These are phyloP conservation scores for Micromesistius poutassou DNA, from an alignment of 2,797 vertebrate genomes.

Conservation along the genomic window DNA sequence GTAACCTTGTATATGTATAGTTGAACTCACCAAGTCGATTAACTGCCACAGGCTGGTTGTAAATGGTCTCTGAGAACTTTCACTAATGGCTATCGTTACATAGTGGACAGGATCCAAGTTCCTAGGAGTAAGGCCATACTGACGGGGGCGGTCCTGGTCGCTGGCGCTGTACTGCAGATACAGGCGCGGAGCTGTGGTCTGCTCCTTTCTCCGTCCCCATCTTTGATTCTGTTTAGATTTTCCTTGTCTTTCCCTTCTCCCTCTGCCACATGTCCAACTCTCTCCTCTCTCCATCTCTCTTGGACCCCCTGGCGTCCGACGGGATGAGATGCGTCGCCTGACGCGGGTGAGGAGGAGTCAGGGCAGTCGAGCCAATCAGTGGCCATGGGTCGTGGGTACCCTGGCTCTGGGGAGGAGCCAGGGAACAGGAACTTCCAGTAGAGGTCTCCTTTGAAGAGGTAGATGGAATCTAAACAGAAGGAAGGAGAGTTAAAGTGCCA, in stretches of 20 bases:
- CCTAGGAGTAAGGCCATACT: conserved; percentile 9
- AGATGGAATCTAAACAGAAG: conserved; percentile 36
- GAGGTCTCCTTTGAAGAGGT: conserved; percentile 65
- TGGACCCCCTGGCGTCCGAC: conserved; percentile 53
- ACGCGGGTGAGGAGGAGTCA: conserved; percentile 33
- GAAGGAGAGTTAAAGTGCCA: neutral
- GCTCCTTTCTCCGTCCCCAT: conserved; percentile 25
- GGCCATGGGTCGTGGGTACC: conserved; percentile 68
- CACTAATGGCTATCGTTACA: conserved; percentile 6
- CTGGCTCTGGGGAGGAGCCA: conserved; percentile 54
- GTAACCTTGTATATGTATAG: neutral
- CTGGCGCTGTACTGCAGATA: conserved; percentile 53
- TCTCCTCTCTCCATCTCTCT: conserved; percentile 39
- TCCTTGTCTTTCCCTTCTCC: neutral
- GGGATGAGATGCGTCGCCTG: conserved; percentile 42
- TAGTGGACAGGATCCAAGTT: conserved; percentile 2
- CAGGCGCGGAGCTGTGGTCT: conserved; percentile 46
- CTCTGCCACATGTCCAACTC: conserved; percentile 14
- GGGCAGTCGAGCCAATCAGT: conserved; percentile 73
- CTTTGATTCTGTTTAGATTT: neutral
- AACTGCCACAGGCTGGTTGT: neutral
- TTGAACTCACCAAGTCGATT: neutral
- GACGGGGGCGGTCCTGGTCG: neutral
- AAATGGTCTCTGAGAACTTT: neutral
- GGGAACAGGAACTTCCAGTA: conserved; percentile 74